Evolutionary conservation across 2,888 invertebrate genomes (phyloP), one percentile per base, ranked within the genome.

Genomic region (Andrena flavipes): DNA sequence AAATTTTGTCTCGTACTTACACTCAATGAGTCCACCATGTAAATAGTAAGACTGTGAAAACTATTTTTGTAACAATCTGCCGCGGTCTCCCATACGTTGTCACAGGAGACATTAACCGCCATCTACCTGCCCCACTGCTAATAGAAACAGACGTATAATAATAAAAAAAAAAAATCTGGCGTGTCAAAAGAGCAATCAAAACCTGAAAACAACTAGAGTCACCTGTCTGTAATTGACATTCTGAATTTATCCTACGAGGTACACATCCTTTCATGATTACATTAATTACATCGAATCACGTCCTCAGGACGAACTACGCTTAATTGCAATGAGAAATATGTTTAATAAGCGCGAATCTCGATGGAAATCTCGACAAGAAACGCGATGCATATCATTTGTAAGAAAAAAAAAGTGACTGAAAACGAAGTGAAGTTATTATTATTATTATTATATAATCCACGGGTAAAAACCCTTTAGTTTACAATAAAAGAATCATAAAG

Each of bases 241-340:
- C 10, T 10, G 2, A 20, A 48, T 13, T 10, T 10, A 29, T 62
- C 51, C 6, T 7, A 1, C 23, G 26, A n/a, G 1, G 13, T 26
- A 74, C 16, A 65, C 5, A 42, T 68, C 16, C 26, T 7, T 5
- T 2, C 49, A 42, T 6, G 23, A 20, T 5, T 13, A 0, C 68
- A 56, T 72, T 54, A 56, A 77, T 67, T 63, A 71, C 62, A 49
- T 2, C 2, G 26, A 56, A 16, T 23, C 29, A 8, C 35, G 5
- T 54, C 6, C 1, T 1, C 20, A 3, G 62, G 26, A 26, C 30
- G 48, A 71, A 80, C 78, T 67, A 56, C 20, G n/a, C 0, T 1
- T 68, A 78, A 80, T 80, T 63, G 16, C 29, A 30, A 49, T 35
- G 1, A 16, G 0, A 26, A 67, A 35, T n/a, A 63, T 35, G 16